These are phyloP conservation scores for Calidris pugnax DNA, from an alignment of 2,113 vertebrate genomes.

Conservation along the genomic window DNA sequence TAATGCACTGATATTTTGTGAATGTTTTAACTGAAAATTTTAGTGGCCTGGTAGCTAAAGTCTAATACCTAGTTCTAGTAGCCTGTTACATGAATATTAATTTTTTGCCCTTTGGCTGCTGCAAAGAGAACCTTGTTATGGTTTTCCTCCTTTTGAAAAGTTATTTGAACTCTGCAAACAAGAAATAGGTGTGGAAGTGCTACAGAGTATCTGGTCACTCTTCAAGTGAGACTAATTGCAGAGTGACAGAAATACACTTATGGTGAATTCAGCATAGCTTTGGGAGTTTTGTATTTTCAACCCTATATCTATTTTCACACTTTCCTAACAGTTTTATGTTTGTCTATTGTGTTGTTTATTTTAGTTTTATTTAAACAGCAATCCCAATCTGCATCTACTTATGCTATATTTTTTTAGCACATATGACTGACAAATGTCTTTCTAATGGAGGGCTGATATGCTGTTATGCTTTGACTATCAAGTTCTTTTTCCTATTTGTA, in stretches of 20 bases:
- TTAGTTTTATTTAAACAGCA: background rate
- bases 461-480: background rate
- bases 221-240: background rate
- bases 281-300: background rate
- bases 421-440: background rate
- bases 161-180: background rate
- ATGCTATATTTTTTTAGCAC: background rate
- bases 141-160: background rate
- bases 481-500: background rate
- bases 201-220: background rate
- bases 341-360: background rate
- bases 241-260: background rate
- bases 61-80: background rate
- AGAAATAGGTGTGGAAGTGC: background rate
- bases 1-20: background rate
- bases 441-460: accelerated
- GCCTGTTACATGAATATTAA: background rate
- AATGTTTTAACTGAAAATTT: background rate
- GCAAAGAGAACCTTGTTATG: background rate
- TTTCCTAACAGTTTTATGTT: background rate
- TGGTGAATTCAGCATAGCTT: background rate
- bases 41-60: background rate
- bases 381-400: background rate
- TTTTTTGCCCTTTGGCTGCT: background rate
- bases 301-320: background rate